These are phyloP conservation scores for Nephotettix cincticeps DNA, from an alignment of 1,140 invertebrate species.

Conservation along the genomic window DNA sequence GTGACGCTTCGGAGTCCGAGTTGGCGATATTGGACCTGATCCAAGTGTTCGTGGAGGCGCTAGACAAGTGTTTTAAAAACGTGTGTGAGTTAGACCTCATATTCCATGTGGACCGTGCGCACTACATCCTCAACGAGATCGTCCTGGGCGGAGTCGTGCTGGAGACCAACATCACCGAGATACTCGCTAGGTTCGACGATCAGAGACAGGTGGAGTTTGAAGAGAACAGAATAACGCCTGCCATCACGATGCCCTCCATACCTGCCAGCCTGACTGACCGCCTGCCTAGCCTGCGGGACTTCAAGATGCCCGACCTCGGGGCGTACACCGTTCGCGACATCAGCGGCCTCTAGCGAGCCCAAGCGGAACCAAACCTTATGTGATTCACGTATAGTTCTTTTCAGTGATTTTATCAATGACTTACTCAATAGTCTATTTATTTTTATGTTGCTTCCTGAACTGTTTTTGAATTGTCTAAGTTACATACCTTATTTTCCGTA, in stretches of 20 bases:
- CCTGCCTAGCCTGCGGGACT: slow-evolving; percentile 5
- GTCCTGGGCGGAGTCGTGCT: slow-evolving; percentile 11
- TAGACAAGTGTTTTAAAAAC: slow-evolving; percentile 22
- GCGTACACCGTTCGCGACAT: neutral
- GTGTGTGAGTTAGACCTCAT: slow-evolving; percentile 23
- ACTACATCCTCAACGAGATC: slow-evolving; percentile 11
- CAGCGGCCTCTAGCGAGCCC: neutral
- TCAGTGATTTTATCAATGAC: too few relatives aligned
- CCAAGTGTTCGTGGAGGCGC: slow-evolving; percentile 19
- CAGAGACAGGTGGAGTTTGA: neutral
- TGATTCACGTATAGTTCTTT: too few relatives aligned
- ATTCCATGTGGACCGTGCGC: neutral
- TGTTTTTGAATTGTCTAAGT: too few relatives aligned
- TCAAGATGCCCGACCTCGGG: neutral
- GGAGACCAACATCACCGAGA: slow-evolving; percentile 1
- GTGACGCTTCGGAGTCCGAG: slow-evolving; percentile 7
- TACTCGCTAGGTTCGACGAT: neutral
- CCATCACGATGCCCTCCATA: neutral
- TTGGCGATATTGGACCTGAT: slow-evolving; percentile 19
- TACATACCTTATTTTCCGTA: too few relatives aligned
- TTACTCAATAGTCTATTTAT: too few relatives aligned
- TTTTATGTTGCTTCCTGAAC: too few relatives aligned
- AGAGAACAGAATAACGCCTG: neutral
- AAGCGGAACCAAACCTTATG: too few relatives aligned
- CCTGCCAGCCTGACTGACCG: neutral